phyloP scores from a whole-genome alignment of 2,888 invertebrate genomes.

The Caenorhabditis plicata region DNA sequence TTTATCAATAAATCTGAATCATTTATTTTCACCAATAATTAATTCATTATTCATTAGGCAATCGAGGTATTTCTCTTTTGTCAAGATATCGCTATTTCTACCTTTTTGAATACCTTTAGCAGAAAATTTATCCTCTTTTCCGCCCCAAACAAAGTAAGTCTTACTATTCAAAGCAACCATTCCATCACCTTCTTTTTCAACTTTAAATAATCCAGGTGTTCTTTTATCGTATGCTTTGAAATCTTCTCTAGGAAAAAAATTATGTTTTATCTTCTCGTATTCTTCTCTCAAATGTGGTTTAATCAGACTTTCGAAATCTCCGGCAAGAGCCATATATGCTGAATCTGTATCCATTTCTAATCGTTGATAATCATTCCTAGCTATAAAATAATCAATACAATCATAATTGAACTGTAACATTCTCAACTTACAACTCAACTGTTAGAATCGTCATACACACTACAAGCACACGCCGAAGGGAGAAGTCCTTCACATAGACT shows the following conservation, averaged over 20 bases:
- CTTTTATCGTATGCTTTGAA: conserved; percentile 14
- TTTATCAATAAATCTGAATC: conserved; percentile 24
- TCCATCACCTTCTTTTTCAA: conserved; percentile 31
- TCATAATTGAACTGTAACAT: conserved; percentile 28
- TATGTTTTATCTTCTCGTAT: conserved; percentile 13
- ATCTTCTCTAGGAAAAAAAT: conserved; percentile 22
- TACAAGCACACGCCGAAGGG: no score
- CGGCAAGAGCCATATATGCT: conserved; percentile 22
- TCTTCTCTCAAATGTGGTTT: conserved; percentile 23
- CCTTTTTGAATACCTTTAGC: conserved; percentile 30
- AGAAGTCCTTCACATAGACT: no score
- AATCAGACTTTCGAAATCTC: conserved; percentile 19
- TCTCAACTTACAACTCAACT: no score
- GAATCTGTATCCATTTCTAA: conserved; percentile 22
- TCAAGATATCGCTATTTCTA: conserved; percentile 31
- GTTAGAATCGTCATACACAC: conserved; percentile 33
- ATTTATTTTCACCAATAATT: conserved; percentile 25
- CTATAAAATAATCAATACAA: conserved; percentile 16
- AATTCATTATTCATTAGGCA: conserved; percentile 27
- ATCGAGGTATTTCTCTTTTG: conserved; percentile 30
- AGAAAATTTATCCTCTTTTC: conserved; percentile 16
- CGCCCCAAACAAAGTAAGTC: conserved; percentile 22
- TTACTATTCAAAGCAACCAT: conserved; percentile 25
- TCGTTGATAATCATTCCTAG: conserved; percentile 5
- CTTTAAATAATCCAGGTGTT: conserved; percentile 31